Evolutionary conservation across 1,140 invertebrate species (phyloP).

Genomic region (Heliconius hermathena): DNA sequence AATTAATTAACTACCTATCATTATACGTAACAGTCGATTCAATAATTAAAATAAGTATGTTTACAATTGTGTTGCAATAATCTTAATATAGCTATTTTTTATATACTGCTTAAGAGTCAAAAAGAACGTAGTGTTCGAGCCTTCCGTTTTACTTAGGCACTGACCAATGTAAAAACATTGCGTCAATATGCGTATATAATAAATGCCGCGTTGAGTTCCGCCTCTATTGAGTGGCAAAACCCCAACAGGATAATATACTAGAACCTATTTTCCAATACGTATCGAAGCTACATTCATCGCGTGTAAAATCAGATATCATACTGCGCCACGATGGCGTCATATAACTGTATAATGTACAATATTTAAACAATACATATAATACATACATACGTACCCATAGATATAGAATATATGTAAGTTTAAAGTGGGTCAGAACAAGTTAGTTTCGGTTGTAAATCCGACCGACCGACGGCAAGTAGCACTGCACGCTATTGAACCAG

Average conservation of each 20-base stretch:
- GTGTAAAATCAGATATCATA: not conserved
- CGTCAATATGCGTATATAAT: too few relatives aligned
- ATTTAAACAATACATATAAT: constrained; percentile 2
- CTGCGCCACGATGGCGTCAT: not conserved
- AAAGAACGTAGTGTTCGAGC: not conserved
- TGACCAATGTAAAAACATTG: not conserved
- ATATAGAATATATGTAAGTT: not conserved
- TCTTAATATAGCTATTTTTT: too few relatives aligned
- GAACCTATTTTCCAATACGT: too few relatives aligned
- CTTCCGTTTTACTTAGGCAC: not conserved
- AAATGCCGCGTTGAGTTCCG: too few relatives aligned
- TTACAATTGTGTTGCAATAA: too few relatives aligned
- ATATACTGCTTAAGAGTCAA: too few relatives aligned
- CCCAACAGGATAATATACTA: too few relatives aligned
- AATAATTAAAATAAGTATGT: too few relatives aligned
- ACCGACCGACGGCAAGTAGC: not conserved
- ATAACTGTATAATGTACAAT: constrained; percentile 3
- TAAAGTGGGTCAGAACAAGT: constrained; percentile 16
- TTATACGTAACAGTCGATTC: too few relatives aligned
- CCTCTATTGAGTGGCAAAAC: too few relatives aligned
- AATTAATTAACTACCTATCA: too few relatives aligned
- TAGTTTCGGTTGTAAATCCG: constrained; percentile 21
- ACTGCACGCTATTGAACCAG: constrained; percentile 5
- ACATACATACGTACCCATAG: not conserved
- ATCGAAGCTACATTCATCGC: too few relatives aligned